Conservation (phyloP, 2,888 invertebrate genomes). For the Stenodera caucasica region DNA sequence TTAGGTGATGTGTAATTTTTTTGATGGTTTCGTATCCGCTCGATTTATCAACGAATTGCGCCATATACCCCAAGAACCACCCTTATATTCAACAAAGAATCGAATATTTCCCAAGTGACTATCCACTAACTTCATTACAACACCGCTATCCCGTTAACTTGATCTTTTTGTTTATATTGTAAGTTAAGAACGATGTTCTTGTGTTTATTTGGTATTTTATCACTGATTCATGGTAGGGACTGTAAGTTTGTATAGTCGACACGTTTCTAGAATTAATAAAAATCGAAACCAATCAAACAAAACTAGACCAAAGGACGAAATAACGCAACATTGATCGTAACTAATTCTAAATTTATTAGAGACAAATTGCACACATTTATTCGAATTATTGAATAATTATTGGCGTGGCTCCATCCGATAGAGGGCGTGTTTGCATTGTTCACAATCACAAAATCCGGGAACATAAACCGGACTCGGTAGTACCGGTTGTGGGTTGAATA, state of each 20-base stretch:
- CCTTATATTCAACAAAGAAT: conserved; percentile 22
- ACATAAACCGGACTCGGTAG: conserved; percentile 55
- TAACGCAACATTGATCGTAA: not conserved
- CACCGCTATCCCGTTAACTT: conserved; percentile 45
- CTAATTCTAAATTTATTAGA: conserved; percentile 10
- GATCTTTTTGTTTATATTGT: conserved; percentile 51
- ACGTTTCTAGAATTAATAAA: conserved; percentile 30
- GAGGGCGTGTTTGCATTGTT: conserved; percentile 52
- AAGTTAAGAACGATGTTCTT: conserved; percentile 54
- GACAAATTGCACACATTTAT: conserved; percentile 16
- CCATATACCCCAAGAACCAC: conserved; percentile 9
- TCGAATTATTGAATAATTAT: not conserved
- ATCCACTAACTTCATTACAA: conserved; percentile 49
- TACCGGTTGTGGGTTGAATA: conserved; percentile 53
- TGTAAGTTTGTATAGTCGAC: conserved; percentile 13
- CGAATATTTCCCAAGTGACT: conserved; percentile 27
- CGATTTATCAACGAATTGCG: conserved; percentile 21
- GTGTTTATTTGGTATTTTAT: conserved; percentile 51
- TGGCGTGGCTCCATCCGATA: conserved; percentile 45
- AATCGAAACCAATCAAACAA: conserved; percentile 8
- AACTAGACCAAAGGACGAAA: not conserved
- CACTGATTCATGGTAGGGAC: conserved; percentile 31
- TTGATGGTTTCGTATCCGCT: not conserved
- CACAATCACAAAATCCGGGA: conserved; percentile 55
- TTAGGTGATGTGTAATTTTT: not conserved